Conservation (phyloP, 2,113 vertebrate genomes). For the Morone chrysops region DNA sequence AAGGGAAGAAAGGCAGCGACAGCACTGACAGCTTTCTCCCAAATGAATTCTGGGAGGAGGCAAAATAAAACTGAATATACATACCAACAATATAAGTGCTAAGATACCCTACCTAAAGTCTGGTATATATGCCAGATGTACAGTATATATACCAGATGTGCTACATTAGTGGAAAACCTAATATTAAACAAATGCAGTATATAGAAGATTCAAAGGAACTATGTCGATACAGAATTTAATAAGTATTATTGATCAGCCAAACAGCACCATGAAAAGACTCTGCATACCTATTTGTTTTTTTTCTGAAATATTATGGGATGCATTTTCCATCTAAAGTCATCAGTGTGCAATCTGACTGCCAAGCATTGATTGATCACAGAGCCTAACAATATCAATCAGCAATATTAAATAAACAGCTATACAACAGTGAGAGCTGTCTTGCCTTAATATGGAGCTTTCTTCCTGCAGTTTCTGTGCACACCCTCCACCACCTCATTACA, state of each 20-base stretch:
- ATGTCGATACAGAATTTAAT: neutral
- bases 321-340: neutral
- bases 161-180: neutral
- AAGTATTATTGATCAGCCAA: neutral
- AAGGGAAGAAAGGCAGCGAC: conserved; percentile 1
- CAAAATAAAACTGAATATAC: neutral
- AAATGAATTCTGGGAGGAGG: neutral
- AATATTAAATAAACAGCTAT: neutral
- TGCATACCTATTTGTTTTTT: neutral
- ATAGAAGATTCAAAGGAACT: neutral
- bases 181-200: no score
- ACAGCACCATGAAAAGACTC: neutral
- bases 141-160: neutral
- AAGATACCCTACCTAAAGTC: no score
- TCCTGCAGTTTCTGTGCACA: neutral
- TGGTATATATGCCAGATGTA: no score
- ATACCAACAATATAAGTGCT: neutral
- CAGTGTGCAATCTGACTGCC: neutral
- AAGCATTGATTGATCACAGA: neutral
- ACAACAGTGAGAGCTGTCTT: neutral
- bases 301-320: neutral
- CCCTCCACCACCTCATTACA: neutral
- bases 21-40: neutral
- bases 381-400: neutral
- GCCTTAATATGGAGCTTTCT: neutral